Base-by-base conservation (phyloP, 2,888 invertebrate genomes). In the Keiferia lycopersicella region DNA sequence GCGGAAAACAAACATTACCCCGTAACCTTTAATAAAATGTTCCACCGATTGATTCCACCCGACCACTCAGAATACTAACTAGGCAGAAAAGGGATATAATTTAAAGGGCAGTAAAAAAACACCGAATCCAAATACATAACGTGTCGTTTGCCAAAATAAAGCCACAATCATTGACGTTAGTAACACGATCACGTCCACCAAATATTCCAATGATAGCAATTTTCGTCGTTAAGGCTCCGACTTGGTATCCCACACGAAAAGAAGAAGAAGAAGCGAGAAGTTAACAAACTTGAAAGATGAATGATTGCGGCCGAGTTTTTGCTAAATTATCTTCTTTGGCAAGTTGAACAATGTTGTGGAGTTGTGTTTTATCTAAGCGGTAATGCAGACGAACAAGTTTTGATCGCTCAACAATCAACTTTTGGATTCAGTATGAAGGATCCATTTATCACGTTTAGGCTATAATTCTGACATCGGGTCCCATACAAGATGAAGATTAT, bases 171-270 rank as follows among this genome's bases (percentile, higher is more conserved):
- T 61, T 66, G 66, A 63, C 66, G 67, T 75, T 74, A 68, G 69
- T 68, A 74, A 68, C 61, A 70, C 67, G 56, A 66, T 77, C 79
- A 78, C 79, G 79, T 77, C 66, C 60, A 50, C 62, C 65, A 66
- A 71, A 72, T 74, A 73, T 71, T 71, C 71, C 74, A 79, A 75
- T 76, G 74, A 73, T 74, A 70, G 72, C 70, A 69, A 74, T 77
- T 74, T 74, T 71, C 70, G 67, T 68, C 50, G 61, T 26, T 50
- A 26, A 50, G 50, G 50, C 41, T 45, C 45, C 18, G 45, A n/a
- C n/a, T n/a, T n/a, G n/a, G n/a, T n/a, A n/a, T n/a, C n/a, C n/a
- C n/a, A n/a, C n/a, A n/a, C n/a, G n/a, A n/a, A n/a, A n/a, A n/a
- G n/a, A n/a, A n/a, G n/a, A n/a, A n/a, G n/a, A n/a, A n/a, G n/a